A percentile compares a stretch with the other conserved stretches of the same genome.
These are phyloP conservation scores for Parotocinclus haroldoi DNA, from an alignment of 2,797 vertebrate genomes.

Conservation along the genomic window DNA sequence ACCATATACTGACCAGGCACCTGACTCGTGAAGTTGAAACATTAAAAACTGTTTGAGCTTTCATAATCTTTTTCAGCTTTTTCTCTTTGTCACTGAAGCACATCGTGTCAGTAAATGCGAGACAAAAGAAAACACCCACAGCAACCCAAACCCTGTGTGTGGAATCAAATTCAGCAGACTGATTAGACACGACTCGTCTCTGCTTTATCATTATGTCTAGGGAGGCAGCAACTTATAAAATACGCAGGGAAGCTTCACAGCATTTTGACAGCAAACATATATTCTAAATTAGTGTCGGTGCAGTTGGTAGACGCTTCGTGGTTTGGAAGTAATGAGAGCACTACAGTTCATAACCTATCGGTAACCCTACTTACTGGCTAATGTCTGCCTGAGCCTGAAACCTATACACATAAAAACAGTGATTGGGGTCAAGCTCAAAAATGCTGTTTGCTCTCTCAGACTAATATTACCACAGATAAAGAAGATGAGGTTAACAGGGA, in stretches of 20 bases:
- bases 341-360: constrained; percentile 48
- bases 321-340: constrained; percentile 53
- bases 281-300: constrained; percentile 57
- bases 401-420: constrained; percentile 24
- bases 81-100: too few relatives aligned
- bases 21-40: too few relatives aligned
- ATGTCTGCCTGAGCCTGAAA: constrained; percentile 44
- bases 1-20: too few relatives aligned
- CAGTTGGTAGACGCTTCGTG: constrained; percentile 56
- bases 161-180: constrained; percentile 47
- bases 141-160: constrained; percentile 9
- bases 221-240: constrained; percentile 47
- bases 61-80: too few relatives aligned
- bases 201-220: constrained; percentile 57
- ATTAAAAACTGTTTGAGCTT: too few relatives aligned
- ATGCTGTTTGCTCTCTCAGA: constrained; percentile 23
- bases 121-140: background rate
- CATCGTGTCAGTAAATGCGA: too few relatives aligned
- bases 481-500: background rate
- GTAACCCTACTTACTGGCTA: constrained; percentile 36
- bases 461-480: constrained; percentile 30
- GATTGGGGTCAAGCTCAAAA: constrained; percentile 33
- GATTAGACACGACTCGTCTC: constrained; percentile 57
- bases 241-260: constrained; percentile 51
- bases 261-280: constrained; percentile 59